Percentiles rank a stretch among this genome's conserved stretches.
These are phyloP conservation scores for Melipona bicolor DNA, from an alignment of 2,888 invertebrate species.

Conservation along the genomic window DNA sequence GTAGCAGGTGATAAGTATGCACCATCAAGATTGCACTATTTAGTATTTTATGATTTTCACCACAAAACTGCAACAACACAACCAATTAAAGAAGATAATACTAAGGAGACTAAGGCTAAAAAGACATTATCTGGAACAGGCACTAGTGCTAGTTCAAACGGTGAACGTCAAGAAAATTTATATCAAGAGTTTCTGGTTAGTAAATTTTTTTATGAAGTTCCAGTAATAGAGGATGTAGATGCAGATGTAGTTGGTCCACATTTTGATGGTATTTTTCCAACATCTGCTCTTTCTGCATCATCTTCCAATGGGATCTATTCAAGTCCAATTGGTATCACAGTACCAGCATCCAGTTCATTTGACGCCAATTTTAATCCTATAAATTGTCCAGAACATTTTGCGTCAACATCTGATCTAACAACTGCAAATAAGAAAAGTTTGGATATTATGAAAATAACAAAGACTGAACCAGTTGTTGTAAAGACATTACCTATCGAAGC, in stretches of 20 bases:
- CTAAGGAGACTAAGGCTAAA: constrained; percentile 84
- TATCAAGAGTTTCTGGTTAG: constrained; percentile 82
- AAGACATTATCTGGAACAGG: constrained; percentile 85
- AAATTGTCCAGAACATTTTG: constrained; percentile 77
- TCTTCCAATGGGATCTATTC: constrained; percentile 79
- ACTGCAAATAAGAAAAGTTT: constrained; percentile 76
- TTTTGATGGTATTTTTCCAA: constrained; percentile 77
- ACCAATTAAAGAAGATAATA: constrained; percentile 81
- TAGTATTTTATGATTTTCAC: constrained; percentile 90
- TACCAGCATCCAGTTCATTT: constrained; percentile 75
- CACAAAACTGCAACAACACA: constrained; percentile 86
- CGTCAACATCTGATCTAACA: constrained; percentile 80
- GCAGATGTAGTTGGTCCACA: constrained; percentile 79
- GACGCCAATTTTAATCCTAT: constrained; percentile 81
- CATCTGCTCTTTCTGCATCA: constrained; percentile 76
- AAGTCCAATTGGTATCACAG: constrained; percentile 71
- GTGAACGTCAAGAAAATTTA: constrained; percentile 81
- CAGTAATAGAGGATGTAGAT: constrained; percentile 83
- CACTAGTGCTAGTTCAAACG: constrained; percentile 85
- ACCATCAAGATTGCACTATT: constrained; percentile 84
- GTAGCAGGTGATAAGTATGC: constrained; percentile 81
- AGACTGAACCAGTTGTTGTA: constrained; percentile 80
- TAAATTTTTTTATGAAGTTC: constrained; percentile 82
- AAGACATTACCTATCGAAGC: constrained; percentile 80
- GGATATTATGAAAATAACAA: constrained; percentile 75